Percentiles rank a stretch among this genome's conserved stretches.
These are phyloP conservation scores for Molothrus aeneus DNA, from an alignment of 2,797 vertebrate species.

Conservation along the genomic window DNA sequence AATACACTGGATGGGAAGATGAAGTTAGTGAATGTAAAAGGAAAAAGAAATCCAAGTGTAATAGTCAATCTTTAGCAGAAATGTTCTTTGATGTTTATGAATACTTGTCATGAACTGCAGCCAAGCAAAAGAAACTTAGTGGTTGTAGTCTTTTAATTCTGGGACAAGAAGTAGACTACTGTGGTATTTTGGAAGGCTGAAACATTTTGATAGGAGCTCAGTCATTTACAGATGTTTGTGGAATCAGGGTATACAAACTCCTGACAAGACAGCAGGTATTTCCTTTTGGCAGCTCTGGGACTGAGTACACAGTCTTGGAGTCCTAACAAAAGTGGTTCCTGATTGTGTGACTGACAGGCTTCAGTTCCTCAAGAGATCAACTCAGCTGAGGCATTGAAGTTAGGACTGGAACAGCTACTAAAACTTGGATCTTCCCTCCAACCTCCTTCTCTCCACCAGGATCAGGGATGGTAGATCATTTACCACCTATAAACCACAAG, in stretches of 20 bases:
- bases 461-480: background rate
- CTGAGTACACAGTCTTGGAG: background rate
- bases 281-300: background rate
- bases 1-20: slow-evolving; percentile 27
- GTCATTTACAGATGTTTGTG: background rate
- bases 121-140: background rate
- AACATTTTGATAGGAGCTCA: slow-evolving; percentile 4
- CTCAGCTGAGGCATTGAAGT: background rate
- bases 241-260: background rate
- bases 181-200: background rate
- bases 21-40: slow-evolving; percentile 25
- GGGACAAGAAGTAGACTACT: background rate
- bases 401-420: background rate
- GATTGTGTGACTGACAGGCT: background rate
- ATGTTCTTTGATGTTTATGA: slow-evolving; percentile 29
- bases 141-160: background rate
- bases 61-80: slow-evolving; percentile 8
- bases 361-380: background rate
- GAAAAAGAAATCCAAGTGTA: background rate
- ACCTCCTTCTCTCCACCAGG: background rate
- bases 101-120: background rate
- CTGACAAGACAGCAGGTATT: background rate
- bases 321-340: background rate
- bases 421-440: background rate
- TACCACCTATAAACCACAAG: background rate